Evolutionary conservation across 2,888 invertebrate species (phyloP).

Genomic region (Spodoptera picta): DNA sequence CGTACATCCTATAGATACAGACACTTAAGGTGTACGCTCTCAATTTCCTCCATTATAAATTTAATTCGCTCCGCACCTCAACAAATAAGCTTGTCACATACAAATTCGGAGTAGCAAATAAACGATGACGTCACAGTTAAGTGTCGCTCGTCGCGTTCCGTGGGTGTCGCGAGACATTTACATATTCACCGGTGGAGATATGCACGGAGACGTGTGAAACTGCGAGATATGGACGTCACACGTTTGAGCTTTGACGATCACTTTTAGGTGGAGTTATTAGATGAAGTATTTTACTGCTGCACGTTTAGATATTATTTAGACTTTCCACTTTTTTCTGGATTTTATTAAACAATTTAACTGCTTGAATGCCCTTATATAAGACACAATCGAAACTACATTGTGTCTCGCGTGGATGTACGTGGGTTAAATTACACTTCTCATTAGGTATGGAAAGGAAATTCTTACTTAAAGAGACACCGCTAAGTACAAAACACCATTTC

Average conservation of each 20-base stretch:
- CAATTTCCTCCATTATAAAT: background rate
- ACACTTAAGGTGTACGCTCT: background rate
- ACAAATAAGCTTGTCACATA: conserved; percentile 1
- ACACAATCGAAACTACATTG: too few species aligned
- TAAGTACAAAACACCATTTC: too few species aligned
- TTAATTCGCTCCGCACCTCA: background rate
- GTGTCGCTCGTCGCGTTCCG: background rate
- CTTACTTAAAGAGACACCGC: too few species aligned
- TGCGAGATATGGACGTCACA: conserved; percentile 7
- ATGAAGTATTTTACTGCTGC: too few species aligned
- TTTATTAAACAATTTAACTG: too few species aligned
- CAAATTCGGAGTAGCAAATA: conserved; percentile 2
- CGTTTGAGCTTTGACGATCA: background rate
- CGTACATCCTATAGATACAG: too few species aligned
- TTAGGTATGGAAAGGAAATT: too few species aligned
- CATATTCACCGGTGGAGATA: conserved; percentile 10
- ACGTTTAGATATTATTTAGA: background rate
- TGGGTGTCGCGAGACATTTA: conserved; percentile 9
- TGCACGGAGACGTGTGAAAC: conserved; percentile 7
- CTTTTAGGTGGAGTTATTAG: background rate
- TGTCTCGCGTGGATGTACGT: too few species aligned
- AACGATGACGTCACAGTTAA: conserved; percentile 14
- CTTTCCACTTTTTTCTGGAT: too few species aligned
- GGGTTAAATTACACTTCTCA: too few species aligned
- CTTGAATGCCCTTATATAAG: too few species aligned